These are phyloP conservation scores for Crax fasciolata DNA, from an alignment of 2,797 vertebrate species.

Conservation along the genomic window DNA sequence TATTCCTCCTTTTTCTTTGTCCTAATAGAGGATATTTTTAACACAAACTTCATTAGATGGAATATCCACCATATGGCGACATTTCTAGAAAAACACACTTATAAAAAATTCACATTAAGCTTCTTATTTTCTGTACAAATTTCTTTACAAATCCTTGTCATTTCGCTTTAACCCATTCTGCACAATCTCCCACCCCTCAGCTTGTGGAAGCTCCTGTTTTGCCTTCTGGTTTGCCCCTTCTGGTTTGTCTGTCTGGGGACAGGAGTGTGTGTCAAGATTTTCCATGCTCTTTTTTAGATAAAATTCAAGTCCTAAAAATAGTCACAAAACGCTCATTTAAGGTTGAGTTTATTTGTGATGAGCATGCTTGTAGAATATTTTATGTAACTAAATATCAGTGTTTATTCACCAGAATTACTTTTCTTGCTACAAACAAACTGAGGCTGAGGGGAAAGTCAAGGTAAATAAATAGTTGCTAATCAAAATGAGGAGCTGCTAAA, in stretches of 20 bases:
- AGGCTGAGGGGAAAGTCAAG: not conserved
- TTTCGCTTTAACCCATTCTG: not conserved
- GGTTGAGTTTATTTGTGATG: slow-evolving; percentile 55
- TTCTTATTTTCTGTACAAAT: not conserved
- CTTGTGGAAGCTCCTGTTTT: not conserved
- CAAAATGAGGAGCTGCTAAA: slow-evolving; percentile 12
- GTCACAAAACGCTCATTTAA: slow-evolving; percentile 25
- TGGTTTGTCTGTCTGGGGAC: slow-evolving; percentile 3
- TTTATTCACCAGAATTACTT: slow-evolving; percentile 12
- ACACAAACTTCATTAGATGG: not conserved
- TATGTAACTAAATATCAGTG: slow-evolving; percentile 36
- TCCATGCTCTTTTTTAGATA: slow-evolving; percentile 28
- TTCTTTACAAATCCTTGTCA: not conserved
- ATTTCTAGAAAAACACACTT: not conserved
- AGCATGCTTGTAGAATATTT: slow-evolving; percentile 21
- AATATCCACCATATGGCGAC: not conserved
- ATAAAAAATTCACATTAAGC: not conserved
- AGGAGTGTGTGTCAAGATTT: slow-evolving; percentile 55
- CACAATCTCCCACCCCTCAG: fast-evolving
- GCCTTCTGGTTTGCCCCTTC: not conserved
- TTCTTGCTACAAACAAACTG: slow-evolving; percentile 11
- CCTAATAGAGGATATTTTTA: not conserved
- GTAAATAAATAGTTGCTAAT: slow-evolving; percentile 8
- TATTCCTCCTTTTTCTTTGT: not conserved
- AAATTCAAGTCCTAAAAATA: slow-evolving; percentile 55